These are phyloP conservation scores for Nanger granti DNA, from an alignment of 2,113 vertebrate genomes.

Conservation along the genomic window DNA sequence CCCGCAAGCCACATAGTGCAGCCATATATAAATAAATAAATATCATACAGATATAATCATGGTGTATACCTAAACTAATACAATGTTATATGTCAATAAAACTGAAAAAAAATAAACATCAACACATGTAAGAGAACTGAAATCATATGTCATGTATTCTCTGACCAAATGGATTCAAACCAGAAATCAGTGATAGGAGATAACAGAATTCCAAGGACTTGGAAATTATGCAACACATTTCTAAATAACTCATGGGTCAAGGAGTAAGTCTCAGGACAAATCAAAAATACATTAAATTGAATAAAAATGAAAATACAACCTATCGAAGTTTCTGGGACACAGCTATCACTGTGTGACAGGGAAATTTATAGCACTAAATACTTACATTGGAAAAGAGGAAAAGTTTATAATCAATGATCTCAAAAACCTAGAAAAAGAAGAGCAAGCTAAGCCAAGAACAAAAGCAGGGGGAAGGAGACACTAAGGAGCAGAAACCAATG, in stretches of 20 bases:
- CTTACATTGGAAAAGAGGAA: background rate
- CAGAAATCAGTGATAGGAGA: background rate
- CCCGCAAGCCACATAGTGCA: background rate
- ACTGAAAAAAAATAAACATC: background rate
- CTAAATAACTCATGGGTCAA: background rate
- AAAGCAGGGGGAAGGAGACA: background rate
- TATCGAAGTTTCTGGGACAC: background rate
- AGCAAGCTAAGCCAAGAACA: background rate
- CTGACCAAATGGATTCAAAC: background rate
- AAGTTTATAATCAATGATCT: background rate
- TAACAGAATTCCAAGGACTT: background rate
- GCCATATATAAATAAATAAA: background rate
- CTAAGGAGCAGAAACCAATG: background rate
- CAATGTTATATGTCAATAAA: background rate
- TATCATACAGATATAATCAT: background rate
- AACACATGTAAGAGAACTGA: background rate
- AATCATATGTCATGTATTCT: background rate
- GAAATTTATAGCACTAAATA: background rate
- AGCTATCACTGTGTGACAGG: background rate
- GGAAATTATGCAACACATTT: background rate
- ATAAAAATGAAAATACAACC: background rate
- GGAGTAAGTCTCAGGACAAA: background rate
- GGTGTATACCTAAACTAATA: background rate
- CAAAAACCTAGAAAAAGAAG: background rate
- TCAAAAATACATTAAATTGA: background rate